Evolutionary conservation across 2,797 vertebrate species (phyloP).

Genomic region (Gorsachius magnificus): DNA sequence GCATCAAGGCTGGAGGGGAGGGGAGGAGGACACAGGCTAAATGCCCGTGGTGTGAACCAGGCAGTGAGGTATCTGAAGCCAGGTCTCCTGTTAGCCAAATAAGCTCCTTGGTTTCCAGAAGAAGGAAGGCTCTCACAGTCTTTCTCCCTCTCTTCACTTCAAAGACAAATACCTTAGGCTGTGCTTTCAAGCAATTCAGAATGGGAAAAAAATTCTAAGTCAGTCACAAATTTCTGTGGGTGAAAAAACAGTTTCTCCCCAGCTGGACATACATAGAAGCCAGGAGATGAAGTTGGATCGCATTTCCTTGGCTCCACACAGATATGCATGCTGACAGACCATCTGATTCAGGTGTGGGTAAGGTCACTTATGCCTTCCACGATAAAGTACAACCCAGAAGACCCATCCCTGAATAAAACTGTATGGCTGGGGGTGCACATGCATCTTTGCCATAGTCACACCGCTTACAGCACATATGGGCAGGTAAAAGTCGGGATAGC

Average conservation of each 20-base stretch:
- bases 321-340: neutral
- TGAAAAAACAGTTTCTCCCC: neutral
- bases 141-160: neutral
- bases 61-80: neutral
- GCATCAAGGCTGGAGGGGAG: neutral
- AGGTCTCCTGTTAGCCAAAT: neutral
- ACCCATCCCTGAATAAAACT: neutral
- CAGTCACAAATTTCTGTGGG: neutral
- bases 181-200: neutral
- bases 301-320: neutral
- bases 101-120: neutral
- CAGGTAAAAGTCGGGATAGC: neutral
- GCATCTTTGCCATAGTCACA: neutral
- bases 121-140: neutral
- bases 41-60: fast-evolving
- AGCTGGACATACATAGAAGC: neutral
- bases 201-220: neutral
- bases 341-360: neutral
- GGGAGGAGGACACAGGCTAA: neutral
- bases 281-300: neutral
- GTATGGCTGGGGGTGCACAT: neutral
- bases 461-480: neutral
- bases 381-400: neutral
- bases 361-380: neutral
- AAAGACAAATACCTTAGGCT: neutral